Percentiles rank a stretch among this genome's conserved stretches.
phyloP scores from a whole-genome alignment of 2,888 invertebrate genomes.

The Papilio gigon region DNA sequence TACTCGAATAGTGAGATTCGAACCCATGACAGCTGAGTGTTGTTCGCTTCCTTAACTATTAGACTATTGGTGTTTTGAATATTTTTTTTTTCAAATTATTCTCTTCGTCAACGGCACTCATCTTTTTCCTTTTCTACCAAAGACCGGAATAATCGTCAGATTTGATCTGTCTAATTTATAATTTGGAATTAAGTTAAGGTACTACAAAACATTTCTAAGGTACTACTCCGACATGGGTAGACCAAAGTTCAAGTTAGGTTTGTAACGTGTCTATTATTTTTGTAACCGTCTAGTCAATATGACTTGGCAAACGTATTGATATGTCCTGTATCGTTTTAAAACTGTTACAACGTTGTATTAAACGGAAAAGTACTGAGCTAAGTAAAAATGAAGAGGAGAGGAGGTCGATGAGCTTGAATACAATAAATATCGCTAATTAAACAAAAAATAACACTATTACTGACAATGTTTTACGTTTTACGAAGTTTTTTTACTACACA shows the following conservation, averaged over 20 bases:
- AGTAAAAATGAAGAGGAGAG: neutral
- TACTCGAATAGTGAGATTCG: too few relatives aligned
- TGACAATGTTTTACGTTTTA: neutral
- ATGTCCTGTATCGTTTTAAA: neutral
- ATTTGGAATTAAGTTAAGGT: too few relatives aligned
- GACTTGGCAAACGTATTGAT: neutral
- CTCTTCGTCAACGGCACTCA: too few relatives aligned
- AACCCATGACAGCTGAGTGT: too few relatives aligned
- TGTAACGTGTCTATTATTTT: neutral
- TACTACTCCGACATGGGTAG: neutral
- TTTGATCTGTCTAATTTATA: too few relatives aligned
- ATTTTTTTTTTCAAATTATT: too few relatives aligned
- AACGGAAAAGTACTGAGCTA: conserved; percentile 7
- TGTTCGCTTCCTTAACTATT: too few relatives aligned
- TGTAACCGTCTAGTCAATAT: neutral
- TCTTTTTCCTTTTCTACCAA: too few relatives aligned
- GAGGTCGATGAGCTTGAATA: neutral
- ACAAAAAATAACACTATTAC: neutral
- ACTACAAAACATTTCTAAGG: neutral
- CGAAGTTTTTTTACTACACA: neutral
- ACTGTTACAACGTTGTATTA: neutral
- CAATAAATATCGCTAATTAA: neutral
- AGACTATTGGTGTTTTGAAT: too few relatives aligned
- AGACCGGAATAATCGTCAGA: too few relatives aligned
- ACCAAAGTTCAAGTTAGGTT: neutral